These are phyloP conservation scores for Exephanes ischioxanthus DNA, from an alignment of 2,888 invertebrate species.

Conservation along the genomic window DNA sequence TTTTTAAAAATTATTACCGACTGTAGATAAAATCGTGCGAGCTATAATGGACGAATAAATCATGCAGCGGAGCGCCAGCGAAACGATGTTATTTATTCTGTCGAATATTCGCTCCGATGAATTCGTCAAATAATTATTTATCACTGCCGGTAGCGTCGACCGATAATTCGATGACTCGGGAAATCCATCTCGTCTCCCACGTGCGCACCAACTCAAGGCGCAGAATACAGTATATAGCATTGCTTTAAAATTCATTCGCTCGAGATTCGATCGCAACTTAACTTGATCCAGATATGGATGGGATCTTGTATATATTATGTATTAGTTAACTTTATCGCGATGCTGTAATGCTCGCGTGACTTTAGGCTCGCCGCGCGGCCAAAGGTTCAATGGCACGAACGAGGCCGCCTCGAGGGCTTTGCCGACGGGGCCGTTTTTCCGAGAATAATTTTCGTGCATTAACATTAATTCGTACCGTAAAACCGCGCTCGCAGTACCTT, in stretches of 20 bases:
- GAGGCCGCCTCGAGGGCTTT: slow-evolving; percentile 35
- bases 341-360: slow-evolving; percentile 54
- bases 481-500: background rate
- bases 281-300: slow-evolving; percentile 19
- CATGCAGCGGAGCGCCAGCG: too few relatives aligned
- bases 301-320: slow-evolving; percentile 32
- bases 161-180: background rate
- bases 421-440: slow-evolving; percentile 52
- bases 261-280: slow-evolving; percentile 22
- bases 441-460: slow-evolving; percentile 29
- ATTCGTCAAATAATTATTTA: too few relatives aligned
- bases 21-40: too few relatives aligned
- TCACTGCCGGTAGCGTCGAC: too few relatives aligned
- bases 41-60: too few relatives aligned
- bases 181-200: background rate
- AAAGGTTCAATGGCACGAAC: slow-evolving; percentile 62
- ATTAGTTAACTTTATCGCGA: slow-evolving; percentile 47
- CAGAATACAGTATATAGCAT: background rate
- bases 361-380: slow-evolving; percentile 51
- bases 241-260: slow-evolving; percentile 25
- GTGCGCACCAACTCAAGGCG: background rate
- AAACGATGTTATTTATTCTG: too few relatives aligned
- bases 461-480: background rate
- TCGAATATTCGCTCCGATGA: too few relatives aligned
- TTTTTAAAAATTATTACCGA: too few relatives aligned